Base-by-base conservation (phyloP, 2,113 vertebrate species). In the Penelope pileata region DNA sequence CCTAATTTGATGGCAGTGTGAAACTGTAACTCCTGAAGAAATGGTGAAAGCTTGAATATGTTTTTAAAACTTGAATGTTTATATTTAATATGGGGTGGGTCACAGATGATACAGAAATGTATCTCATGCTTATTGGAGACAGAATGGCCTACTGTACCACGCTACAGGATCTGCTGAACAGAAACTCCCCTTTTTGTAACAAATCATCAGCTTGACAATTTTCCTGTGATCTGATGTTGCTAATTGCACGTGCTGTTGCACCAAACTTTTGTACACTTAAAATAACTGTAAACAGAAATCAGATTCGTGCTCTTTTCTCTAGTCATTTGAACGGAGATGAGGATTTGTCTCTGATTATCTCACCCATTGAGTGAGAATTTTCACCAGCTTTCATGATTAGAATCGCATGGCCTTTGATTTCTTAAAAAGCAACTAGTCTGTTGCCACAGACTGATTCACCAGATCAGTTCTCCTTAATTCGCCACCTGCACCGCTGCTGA, bases 1-100 rank as follows among this genome's bases (percentile, higher is more conserved):
- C 63, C 75, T 91, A 85, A 96, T 93, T 93, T 93, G 69, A 90
- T 91, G 86, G 47, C 70, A 72, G 68, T 91, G 73, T 78, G 78
- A 94, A 96, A 92, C 64, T 63, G 23, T 90, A 95, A 90, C 47
- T 92, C 66, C 43, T 68, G 62, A 62, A 77, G 88, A 92, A 56
- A 29, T 60, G 47, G n/a, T 73, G 69, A 86, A 91, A 90, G 92
- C 80, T 29, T 30, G 2, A 77, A 10, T 43, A 15, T 30, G 30
- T 80, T 82, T 83, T 73, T 88, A 34, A 79, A 91, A 43, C 77
- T 43, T 54, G 16, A 51, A 27, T 34, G 6, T 72, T 82, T 48
- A 5, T 66, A 29, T 51, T 64, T 81, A 64, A 68, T 63, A 76
- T 51, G 36, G n/a, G 6, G 14, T 16, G 67, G 43, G 17, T 87